Evolutionary conservation across 2,888 invertebrate species (phyloP), one percentile per base, ranked within the genome.

Genomic region (Drosophila trichaetosa): DNA sequence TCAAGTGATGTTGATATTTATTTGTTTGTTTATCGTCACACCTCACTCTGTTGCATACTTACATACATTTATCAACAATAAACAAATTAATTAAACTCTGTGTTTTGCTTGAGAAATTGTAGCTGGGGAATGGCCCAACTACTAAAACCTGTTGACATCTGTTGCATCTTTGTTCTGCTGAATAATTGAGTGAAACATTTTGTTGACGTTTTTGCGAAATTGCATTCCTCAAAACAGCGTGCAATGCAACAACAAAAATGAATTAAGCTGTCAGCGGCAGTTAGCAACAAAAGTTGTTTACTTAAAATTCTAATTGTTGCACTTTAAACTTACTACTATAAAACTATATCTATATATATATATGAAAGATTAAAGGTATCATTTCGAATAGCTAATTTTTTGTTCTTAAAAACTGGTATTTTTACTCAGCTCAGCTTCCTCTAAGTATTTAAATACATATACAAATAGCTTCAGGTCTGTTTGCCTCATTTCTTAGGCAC

Each of bases 21-120:
- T 87, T 83, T 83, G 72, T 82, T 85, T 85, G 78, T 73, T 85
- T 78, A 69, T 71, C 66, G 79, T 68, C 66, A 11, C 33, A 33
- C 33, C 33, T 33, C 33, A 33, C 33, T 11, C 33, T 11, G 33
- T 33, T 33, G 33, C 33, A 33, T 11, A 10, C 57, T 64, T 66
- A 11, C 38, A 31, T 8, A 4, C 38, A 13, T 56, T 27, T 56
- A 27, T 42, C 54, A 65, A 70, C 59, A 70, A 66, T 11, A 52
- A 65, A 76, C 61, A 79, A 62, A 74, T 74, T 79, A 78, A 78
- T 78, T 65, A 71, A 79, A 53, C 63, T 24, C 24, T 38, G 24
- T 53, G 1, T 27, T 33, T 29, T 57, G 58, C 31, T 48, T 27
- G 29, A 13, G 33, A 49, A 29, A 29, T 31, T 24, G n/a, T 52